Conservation (phyloP, 92 coral and sea anemone species). For the Virgularia gustaviana region DNA sequence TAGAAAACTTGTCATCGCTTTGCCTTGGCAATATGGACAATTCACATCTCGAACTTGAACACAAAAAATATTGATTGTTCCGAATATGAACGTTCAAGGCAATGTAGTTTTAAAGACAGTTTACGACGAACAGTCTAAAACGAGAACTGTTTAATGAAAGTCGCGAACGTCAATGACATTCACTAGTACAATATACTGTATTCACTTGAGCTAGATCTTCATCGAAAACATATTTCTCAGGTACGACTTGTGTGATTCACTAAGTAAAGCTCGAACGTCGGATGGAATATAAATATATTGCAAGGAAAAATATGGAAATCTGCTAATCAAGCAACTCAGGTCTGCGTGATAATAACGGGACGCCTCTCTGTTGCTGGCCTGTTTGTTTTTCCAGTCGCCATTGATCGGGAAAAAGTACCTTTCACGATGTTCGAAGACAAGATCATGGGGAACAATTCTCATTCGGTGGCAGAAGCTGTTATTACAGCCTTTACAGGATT, state of each 20-base stretch:
- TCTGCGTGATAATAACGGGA: slow-evolving; percentile 42
- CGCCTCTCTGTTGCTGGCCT: slow-evolving; percentile 36
- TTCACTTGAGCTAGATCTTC: slow-evolving; percentile 36
- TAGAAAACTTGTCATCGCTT: too few species aligned
- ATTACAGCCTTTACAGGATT: slow-evolving; percentile 8
- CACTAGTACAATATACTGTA: too few species aligned
- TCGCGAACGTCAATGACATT: too few species aligned
- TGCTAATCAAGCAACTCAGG: slow-evolving; percentile 24
- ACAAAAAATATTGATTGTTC: too few species aligned
- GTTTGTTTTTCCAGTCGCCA: slow-evolving; percentile 36
- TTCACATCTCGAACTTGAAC: too few species aligned
- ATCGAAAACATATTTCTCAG: slow-evolving; percentile 22
- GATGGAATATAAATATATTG: slow-evolving; percentile 24
- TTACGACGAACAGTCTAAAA: too few species aligned
- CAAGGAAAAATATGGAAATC: slow-evolving; percentile 31
- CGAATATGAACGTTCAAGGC: too few species aligned
- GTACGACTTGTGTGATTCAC: slow-evolving; percentile 37
- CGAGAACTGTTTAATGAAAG: too few species aligned
- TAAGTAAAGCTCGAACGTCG: background rate
- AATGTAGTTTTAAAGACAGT: too few species aligned
- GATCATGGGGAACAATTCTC: slow-evolving; percentile 14
- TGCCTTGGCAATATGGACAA: too few species aligned
- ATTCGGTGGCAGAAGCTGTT: slow-evolving; percentile 10
- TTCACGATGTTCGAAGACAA: slow-evolving; percentile 25
- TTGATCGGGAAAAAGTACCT: slow-evolving; percentile 15